Evolutionary conservation across 2,113 vertebrate genomes (phyloP), one percentile per base, ranked within the genome.

Genomic region (Amblyopsis rosae): DNA sequence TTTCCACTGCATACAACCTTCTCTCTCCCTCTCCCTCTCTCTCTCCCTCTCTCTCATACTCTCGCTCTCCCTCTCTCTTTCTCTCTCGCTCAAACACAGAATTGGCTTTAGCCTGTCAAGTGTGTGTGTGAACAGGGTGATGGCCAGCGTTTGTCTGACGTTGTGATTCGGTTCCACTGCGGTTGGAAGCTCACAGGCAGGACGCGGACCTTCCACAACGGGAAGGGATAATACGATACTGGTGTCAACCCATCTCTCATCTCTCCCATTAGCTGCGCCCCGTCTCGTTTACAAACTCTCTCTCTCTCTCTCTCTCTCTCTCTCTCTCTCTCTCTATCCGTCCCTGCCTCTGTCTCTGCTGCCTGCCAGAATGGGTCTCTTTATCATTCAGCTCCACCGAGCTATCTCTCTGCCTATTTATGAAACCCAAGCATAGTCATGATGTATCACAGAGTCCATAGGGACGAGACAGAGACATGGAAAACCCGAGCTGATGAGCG

Each of bases 401-500:
- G 19, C 49, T 50, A 50, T 72, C 72, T 68, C 33, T 59, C 65
- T 62, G 35, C 73, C 62, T 74, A 78, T 76, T 63, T 65, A 16
- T 70, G 63, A 74, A 65, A 53, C 72, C 35, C 16, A 61, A 46
- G 59, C 10, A 56, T 61, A 62, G 59, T 47, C 50, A 63, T 71
- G 80, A 83, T 80, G 70, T 73, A 85, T 86, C 53, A 32, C 69
- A 35, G 19, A 57, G 73, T 72, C 69, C 69, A 72, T 67, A n/a
- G 67, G 75, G 66, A 51, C 13, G 26, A 59, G 68, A 13, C n/a
- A 59, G 65, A 65, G 61, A 65, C 3, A 32, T 17, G 16, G 33
- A 46, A 54, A 26, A 47, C 33, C 58, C 1, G 50, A 58, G 16
- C 48, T 41, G 32, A 56, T 47, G 9, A 71, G 49, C 45, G 9